Evolutionary conservation across 2,888 invertebrate species (phyloP).

Genomic region (Microdon myrmicae): DNA sequence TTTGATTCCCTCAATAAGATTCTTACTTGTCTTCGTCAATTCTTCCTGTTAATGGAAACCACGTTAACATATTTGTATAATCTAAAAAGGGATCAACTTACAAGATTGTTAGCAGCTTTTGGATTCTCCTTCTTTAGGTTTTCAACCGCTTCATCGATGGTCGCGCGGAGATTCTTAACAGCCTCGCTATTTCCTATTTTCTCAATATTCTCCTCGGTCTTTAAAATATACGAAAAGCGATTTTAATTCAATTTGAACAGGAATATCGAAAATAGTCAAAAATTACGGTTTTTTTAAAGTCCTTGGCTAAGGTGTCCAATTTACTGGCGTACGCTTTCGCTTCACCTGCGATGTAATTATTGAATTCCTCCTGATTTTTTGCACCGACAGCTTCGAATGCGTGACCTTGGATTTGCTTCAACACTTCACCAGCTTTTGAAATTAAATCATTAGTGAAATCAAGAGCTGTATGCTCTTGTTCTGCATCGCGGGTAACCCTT

Average conservation of each 20-base stretch:
- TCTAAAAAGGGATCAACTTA: constrained; percentile 7
- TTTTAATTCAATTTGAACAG: too few species aligned
- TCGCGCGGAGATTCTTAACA: constrained; percentile 21
- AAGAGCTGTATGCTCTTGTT: constrained; percentile 9
- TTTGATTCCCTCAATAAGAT: constrained; percentile 24
- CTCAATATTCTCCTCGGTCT: constrained; percentile 30
- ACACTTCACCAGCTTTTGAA: constrained; percentile 7
- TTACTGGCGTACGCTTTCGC: constrained; percentile 14
- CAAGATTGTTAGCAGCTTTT: constrained; percentile 26
- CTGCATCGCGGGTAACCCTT: constrained; percentile 38
- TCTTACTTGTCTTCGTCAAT: constrained; percentile 30
- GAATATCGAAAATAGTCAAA: too few species aligned
- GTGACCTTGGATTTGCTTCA: constrained; percentile 22
- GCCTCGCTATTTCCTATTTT: constrained; percentile 32
- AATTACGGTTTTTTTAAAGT: constrained; percentile 32
- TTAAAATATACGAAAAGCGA: neutral
- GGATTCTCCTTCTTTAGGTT: constrained; percentile 34
- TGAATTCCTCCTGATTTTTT: constrained; percentile 28
- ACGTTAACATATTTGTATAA: neutral
- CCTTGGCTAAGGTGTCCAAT: constrained; percentile 13
- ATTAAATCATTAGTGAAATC: constrained; percentile 29
- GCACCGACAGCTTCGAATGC: constrained; percentile 27
- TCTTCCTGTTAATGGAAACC: constrained; percentile 21
- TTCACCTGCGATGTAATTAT: constrained; percentile 14
- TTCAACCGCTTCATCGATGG: constrained; percentile 29